Conservation (phyloP, 2,113 vertebrate genomes). For the Aramus guarauna region DNA sequence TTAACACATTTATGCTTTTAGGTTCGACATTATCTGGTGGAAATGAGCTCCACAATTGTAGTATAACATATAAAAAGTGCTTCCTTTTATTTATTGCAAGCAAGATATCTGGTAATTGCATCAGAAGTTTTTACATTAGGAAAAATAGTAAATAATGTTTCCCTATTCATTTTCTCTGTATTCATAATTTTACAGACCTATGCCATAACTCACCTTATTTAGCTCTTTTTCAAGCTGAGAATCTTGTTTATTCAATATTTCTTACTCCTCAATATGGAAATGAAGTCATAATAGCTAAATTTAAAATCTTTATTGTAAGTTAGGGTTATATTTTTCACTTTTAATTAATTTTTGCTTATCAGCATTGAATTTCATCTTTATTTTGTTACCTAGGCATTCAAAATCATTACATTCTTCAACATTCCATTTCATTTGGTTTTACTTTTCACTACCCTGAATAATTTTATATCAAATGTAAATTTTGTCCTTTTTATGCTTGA, state of each 20-base stretch:
- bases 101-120: not conserved
- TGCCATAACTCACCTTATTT: not conserved
- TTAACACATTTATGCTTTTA: not conserved
- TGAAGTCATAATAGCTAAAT: not conserved
- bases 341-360: not conserved
- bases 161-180: not conserved
- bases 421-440: not conserved
- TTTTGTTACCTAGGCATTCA: not conserved
- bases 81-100: not conserved
- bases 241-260: not conserved
- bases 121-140: not conserved
- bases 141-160: not conserved
- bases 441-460: not conserved
- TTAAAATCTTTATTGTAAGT: not conserved
- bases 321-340: not conserved
- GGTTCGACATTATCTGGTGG: fast-evolving
- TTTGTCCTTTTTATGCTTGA: not conserved
- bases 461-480: not conserved
- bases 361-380: not conserved
- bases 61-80: not conserved
- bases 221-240: not conserved
- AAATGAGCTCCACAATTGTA: not conserved
- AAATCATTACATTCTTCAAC: not conserved
- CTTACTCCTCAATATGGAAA: not conserved
- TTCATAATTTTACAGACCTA: not conserved